Base-by-base conservation (phyloP, 2,797 vertebrate species). In the Enteromius afrohamiltoni region DNA sequence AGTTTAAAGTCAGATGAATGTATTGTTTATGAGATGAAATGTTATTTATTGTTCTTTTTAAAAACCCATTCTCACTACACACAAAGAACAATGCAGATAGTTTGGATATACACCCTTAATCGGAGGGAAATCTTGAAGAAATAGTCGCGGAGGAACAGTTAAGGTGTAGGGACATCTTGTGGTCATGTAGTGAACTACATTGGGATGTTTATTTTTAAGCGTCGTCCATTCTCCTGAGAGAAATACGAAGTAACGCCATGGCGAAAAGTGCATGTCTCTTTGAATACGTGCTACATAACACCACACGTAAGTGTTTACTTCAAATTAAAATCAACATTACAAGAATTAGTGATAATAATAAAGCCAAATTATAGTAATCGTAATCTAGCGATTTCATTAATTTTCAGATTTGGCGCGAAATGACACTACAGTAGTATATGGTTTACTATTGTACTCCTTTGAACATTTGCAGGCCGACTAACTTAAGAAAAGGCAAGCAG, bases 91-190 rank as follows among this genome's bases (percentile, higher is more conserved):
- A 65, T 42, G 71, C 34, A 21, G 17, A 34, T 45, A 62, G 21
- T 58, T 62, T 45, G 4, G 1, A 71, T 29, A 60, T 47, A 83
- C 68, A 49, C 51, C 40, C 21, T 16, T 16, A 45, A 58, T 60
- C 49, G 23, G 49, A 19, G 17, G 2, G 29, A 23, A 23, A 37
- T 40, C 6, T 29, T 45, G 37, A 9, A 51, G 45, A 83, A 14
- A 51, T 64, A 58, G 40, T 53, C 16, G 10, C 16, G 11, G 7
- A 26, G 23, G 37, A 69, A n/a, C 34, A 14, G 31, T 83, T 79
- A 55, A 64, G 76, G 74, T 80, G 55, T 87, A 91, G 91, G 89
- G 92, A 92, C 94, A 93, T 89, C 94, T 91, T 70, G 88, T 93
- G 94, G 92, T 47, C 0, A 23, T 0, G 3, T 37, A 4, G 17